These are phyloP conservation scores for Sitodiplosis mosellana DNA, from an alignment of 1,140 invertebrate species.

Conservation along the genomic window DNA sequence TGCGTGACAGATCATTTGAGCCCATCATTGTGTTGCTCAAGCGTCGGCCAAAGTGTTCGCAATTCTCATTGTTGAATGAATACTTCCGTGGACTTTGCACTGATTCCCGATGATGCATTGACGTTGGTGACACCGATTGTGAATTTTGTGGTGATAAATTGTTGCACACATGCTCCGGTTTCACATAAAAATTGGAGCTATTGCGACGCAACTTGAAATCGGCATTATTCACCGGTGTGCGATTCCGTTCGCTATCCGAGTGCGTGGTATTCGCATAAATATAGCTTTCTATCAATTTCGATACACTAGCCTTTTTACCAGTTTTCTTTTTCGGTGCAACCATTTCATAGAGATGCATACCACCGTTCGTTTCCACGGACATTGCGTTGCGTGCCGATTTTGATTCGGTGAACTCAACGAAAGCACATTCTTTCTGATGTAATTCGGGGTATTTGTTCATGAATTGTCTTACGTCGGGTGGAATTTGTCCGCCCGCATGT, in stretches of 20 bases:
- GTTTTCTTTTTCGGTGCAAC: constrained; percentile 25
- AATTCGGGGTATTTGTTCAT: constrained; percentile 79
- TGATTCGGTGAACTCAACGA: constrained; percentile 77
- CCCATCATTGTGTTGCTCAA: constrained; percentile 16
- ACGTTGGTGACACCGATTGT: constrained; percentile 7
- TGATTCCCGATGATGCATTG: constrained; percentile 2
- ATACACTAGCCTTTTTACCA: constrained; percentile 22
- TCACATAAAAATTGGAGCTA: constrained; percentile 3
- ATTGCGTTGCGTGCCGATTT: constrained; percentile 64
- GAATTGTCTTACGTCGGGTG: constrained; percentile 73
- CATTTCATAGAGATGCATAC: constrained; percentile 21
- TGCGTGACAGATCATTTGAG: constrained; percentile 3
- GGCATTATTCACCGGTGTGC: constrained; percentile 14
- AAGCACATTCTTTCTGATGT: constrained; percentile 61
- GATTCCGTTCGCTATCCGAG: constrained; percentile 17
- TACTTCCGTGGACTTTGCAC: constrained; percentile 3
- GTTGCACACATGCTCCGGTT: background rate
- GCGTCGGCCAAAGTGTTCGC: constrained; percentile 7
- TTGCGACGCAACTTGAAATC: constrained; percentile 20
- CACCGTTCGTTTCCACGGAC: constrained; percentile 31
- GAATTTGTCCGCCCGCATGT: constrained; percentile 68
- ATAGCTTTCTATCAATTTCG: constrained; percentile 24
- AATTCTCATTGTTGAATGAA: background rate
- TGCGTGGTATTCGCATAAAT: constrained; percentile 16
- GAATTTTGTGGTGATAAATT: background rate